These are phyloP conservation scores for Macrophya alboannulata DNA, from an alignment of 2,888 invertebrate genomes.

Conservation along the genomic window DNA sequence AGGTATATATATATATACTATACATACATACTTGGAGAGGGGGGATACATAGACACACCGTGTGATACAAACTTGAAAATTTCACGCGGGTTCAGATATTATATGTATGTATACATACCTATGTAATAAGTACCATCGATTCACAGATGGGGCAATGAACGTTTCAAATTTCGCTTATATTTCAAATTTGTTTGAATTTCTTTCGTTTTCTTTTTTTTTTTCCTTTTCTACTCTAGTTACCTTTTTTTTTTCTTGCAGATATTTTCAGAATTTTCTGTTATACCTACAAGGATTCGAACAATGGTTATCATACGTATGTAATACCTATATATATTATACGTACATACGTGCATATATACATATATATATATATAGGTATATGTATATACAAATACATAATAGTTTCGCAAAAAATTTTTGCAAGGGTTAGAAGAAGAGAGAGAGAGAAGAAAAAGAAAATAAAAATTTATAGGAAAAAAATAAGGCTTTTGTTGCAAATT, in stretches of 20 bases:
- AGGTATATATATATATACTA: no score
- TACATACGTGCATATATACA: neutral
- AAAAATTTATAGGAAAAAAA: neutral
- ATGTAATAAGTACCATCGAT: neutral
- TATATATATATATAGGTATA: neutral
- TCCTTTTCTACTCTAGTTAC: no score
- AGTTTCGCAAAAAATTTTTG: neutral
- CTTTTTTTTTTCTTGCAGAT: neutral
- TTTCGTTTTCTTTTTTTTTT: no score
- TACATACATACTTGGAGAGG: neutral
- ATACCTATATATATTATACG: neutral
- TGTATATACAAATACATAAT: neutral
- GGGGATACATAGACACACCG: neutral
- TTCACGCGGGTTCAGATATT: neutral
- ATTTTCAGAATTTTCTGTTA: neutral
- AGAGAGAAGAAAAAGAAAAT: neutral
- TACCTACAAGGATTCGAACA: neutral
- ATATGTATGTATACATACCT: neutral
- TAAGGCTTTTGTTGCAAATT: neutral
- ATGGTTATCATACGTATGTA: neutral
- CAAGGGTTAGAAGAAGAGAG: neutral
- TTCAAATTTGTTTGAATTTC: neutral
- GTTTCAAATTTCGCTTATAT: neutral
- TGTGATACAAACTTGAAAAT: conserved; percentile 3
- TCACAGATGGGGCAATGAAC: neutral